Evolutionary conservation across 2,888 invertebrate genomes (phyloP).

Genomic region (Polydrusus cervinus): DNA sequence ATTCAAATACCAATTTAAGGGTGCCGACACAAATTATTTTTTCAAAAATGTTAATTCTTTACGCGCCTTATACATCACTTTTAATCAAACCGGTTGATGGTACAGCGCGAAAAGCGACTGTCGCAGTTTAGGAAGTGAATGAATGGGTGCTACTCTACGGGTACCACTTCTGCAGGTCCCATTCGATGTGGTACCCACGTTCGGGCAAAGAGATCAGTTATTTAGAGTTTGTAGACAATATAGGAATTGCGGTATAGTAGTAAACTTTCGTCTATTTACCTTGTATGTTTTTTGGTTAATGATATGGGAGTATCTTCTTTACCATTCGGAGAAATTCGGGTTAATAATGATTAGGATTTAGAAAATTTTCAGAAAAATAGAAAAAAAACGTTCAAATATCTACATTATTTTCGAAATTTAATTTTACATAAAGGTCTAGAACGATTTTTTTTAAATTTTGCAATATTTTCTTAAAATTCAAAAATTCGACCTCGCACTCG

Average conservation of each 20-base stretch:
- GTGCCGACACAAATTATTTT: no score
- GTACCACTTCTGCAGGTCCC: constrained; percentile 50
- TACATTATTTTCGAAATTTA: no score
- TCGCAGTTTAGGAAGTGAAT: constrained; percentile 47
- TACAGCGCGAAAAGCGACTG: constrained; percentile 43
- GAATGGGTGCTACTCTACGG: constrained; percentile 48
- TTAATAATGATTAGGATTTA: no score
- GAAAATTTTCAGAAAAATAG: no score
- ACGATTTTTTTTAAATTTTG: no score
- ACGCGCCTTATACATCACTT: constrained; percentile 23
- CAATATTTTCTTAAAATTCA: no score
- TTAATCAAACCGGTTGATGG: constrained; percentile 34
- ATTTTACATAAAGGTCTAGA: no score
- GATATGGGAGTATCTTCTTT: background rate
- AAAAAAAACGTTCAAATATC: no score
- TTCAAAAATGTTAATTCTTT: background rate
- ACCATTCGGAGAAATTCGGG: background rate
- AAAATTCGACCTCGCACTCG: no score
- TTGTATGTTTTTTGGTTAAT: constrained; percentile 1
- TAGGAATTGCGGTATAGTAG: background rate
- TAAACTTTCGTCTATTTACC: background rate
- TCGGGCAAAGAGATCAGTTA: constrained; percentile 28
- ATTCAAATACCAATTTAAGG: no score
- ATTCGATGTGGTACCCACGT: constrained; percentile 45
- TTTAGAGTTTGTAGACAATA: background rate